phyloP scores from a whole-genome alignment of 1,140 invertebrate species.

The Brachionus angularis region DNA sequence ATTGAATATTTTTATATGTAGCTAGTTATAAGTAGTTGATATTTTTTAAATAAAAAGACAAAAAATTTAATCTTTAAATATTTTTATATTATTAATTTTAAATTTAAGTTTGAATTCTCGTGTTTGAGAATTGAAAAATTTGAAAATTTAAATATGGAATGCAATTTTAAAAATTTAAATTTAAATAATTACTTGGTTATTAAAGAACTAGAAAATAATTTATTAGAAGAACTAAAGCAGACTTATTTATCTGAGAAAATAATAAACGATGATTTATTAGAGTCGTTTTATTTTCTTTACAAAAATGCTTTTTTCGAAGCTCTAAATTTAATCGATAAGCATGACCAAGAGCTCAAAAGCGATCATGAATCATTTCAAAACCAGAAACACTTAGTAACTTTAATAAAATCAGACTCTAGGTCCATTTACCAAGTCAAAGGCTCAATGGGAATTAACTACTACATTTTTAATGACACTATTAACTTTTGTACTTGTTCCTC shows the following conservation, averaged over 20 bases:
- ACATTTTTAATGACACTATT: constrained; percentile 2
- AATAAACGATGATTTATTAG: constrained; percentile 38
- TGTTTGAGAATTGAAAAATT: too few species aligned
- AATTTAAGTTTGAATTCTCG: too few species aligned
- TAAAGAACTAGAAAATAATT: background rate
- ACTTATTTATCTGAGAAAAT: constrained; percentile 13
- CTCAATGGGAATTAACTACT: constrained; percentile 28
- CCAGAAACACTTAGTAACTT: background rate
- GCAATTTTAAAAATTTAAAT: background rate
- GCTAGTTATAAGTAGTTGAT: too few species aligned
- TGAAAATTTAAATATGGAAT: too few species aligned
- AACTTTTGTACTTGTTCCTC: constrained; percentile 38
- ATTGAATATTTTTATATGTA: too few species aligned
- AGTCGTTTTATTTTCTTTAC: constrained; percentile 37
- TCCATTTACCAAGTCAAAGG: constrained; percentile 40
- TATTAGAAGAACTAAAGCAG: constrained; percentile 12
- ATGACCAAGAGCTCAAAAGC: background rate
- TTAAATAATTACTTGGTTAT: background rate
- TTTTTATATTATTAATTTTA: too few species aligned
- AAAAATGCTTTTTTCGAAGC: constrained; percentile 22
- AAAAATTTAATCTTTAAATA: too few species aligned
- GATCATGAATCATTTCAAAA: constrained; percentile 6
- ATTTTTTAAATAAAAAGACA: too few species aligned
- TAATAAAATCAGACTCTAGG: background rate
- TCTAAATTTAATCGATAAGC: constrained; percentile 7